These are phyloP conservation scores for Anagyrus pseudococci DNA, from an alignment of 2,888 invertebrate genomes.

Conservation along the genomic window DNA sequence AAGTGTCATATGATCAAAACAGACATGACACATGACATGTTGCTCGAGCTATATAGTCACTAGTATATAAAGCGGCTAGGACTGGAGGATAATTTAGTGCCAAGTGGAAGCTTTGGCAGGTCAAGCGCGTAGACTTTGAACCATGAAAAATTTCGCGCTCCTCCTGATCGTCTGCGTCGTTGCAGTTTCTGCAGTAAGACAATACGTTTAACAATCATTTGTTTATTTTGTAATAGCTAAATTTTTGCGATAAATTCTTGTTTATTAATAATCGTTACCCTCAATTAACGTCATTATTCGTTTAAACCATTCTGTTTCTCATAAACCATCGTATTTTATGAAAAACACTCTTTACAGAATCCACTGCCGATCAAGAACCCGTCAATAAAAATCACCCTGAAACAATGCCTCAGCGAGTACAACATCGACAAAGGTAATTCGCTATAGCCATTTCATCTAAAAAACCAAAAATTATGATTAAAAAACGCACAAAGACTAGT, in stretches of 20 bases:
- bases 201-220: not conserved
- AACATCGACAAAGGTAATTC: slow-evolving; percentile 12
- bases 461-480: no score
- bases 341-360: no score
- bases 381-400: slow-evolving; percentile 6
- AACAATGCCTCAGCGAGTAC: slow-evolving; percentile 15
- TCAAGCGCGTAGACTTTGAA: slow-evolving; percentile 14
- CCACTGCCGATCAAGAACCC: no score
- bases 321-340: no score
- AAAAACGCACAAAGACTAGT: no score
- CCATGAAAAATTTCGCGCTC: slow-evolving; percentile 39
- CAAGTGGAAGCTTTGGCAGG: slow-evolving; percentile 8
- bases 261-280: no score
- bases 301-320: no score
- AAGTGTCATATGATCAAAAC: not conserved
- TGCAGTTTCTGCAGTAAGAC: not conserved
- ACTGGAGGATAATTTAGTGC: slow-evolving; percentile 19
- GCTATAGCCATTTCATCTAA: not conserved
- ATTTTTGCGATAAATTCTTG: no score
- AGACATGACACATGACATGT: not conserved
- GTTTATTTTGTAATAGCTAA: no score
- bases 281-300: no score
- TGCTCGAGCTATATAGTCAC: not conserved
- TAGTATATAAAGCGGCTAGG: slow-evolving; percentile 18
- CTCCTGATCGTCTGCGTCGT: slow-evolving; percentile 39